phyloP scores from a whole-genome alignment of 1,140 invertebrate species.

The Ooceraea biroi region DNA sequence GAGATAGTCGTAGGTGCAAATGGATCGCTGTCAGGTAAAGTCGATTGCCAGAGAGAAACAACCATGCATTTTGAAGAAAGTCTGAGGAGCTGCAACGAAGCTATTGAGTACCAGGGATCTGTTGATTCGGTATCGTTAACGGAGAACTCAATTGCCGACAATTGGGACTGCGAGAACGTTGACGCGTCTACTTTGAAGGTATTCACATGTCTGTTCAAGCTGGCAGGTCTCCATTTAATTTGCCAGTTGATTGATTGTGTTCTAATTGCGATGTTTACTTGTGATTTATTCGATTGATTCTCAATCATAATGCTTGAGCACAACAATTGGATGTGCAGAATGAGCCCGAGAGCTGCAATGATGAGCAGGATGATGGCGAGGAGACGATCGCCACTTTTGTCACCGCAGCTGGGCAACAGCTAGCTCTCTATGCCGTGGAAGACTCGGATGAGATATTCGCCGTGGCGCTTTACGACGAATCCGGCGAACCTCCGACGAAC shows the following conservation, averaged over 20 bases:
- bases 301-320: neutral
- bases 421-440: constrained; percentile 85
- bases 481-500: constrained; percentile 82
- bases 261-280: neutral
- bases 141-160: neutral
- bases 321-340: constrained; percentile 19
- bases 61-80: constrained; percentile 49
- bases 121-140: constrained; percentile 15
- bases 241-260: neutral
- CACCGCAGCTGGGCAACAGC: constrained; percentile 82
- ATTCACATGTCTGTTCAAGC: neutral
- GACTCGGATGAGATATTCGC: constrained; percentile 85
- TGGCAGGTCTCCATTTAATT: neutral
- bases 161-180: constrained; percentile 9
- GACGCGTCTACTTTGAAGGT: neutral
- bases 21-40: constrained; percentile 7
- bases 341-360: constrained; percentile 7
- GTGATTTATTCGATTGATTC: too few species aligned
- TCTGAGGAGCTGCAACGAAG: constrained; percentile 1
- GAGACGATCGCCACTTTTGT: constrained; percentile 85
- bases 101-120: constrained; percentile 9
- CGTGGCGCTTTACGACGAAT: constrained; percentile 84
- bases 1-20: constrained; percentile 59
- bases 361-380: constrained; percentile 76
- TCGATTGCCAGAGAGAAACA: neutral